A percentile compares a stretch with the other conserved stretches of the same genome.
Conservation (phyloP, 2,888 invertebrate species). For the Pandemis corylana region DNA sequence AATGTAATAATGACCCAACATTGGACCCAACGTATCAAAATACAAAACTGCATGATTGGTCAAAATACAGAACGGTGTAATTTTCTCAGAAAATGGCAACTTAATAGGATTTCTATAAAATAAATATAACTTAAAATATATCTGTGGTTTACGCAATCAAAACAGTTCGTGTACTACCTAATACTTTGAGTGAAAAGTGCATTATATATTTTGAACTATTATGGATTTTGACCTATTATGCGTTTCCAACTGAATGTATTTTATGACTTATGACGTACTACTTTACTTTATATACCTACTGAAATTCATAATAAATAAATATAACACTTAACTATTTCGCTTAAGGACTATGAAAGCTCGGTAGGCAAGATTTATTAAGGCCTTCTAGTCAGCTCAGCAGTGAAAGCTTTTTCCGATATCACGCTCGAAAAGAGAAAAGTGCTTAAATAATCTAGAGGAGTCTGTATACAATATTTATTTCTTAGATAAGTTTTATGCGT, state of each 20-base stretch:
- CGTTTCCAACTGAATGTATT: not conserved
- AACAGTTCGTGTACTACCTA: no score
- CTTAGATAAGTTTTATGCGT: conserved; percentile 2
- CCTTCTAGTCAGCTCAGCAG: conserved; percentile 38
- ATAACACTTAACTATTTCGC: conserved; percentile 19
- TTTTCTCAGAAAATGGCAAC: no score
- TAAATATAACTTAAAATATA: no score
- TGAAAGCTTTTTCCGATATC: conserved; percentile 28
- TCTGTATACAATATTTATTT: conserved; percentile 21
- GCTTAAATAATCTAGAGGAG: conserved; percentile 12
- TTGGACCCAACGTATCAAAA: no score
- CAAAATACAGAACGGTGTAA: no score
- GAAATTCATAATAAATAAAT: conserved; percentile 11
- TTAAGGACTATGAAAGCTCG: conserved; percentile 39
- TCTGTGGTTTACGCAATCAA: no score
- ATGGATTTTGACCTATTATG: no score
- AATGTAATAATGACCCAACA: not conserved
- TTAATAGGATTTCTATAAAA: no score
- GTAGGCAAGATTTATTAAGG: conserved; percentile 35
- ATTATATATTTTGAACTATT: no score
- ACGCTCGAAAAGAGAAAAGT: conserved; percentile 19
- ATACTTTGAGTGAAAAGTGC: no score
- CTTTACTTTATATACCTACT: conserved; percentile 21
- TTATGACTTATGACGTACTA: conserved; percentile 6
- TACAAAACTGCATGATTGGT: no score